Evolutionary conservation across 2,797 vertebrate genomes (phyloP).

Genomic region (Sebastes hubbsi): DNA sequence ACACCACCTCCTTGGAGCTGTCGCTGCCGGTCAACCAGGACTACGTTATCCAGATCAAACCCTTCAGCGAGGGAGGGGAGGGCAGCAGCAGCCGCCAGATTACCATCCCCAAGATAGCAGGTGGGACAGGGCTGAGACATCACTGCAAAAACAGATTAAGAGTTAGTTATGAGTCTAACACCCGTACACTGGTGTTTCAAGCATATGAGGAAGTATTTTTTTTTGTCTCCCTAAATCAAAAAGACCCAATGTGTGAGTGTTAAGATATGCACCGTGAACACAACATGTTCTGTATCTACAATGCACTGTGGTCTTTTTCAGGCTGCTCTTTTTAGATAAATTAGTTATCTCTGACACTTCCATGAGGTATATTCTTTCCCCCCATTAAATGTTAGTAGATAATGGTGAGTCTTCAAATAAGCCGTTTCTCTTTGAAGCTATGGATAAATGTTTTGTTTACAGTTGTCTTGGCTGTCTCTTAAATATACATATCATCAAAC

Average conservation of each 20-base stretch:
- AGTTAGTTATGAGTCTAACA: neutral
- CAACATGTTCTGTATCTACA: neutral
- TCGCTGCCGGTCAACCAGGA: constrained; percentile 92
- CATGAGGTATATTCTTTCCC: neutral
- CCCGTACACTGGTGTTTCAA: neutral
- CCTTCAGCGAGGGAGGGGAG: constrained; percentile 94
- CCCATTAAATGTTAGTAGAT: constrained; percentile 12
- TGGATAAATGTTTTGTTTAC: neutral
- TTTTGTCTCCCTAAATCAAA: neutral
- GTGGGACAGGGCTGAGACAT: constrained; percentile 47
- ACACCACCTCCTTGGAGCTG: constrained; percentile 93
- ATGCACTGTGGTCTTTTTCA: constrained; percentile 10
- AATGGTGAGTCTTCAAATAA: constrained; percentile 26
- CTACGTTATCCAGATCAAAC: constrained; percentile 94
- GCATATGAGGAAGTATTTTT: neutral
- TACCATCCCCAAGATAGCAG: constrained; percentile 90
- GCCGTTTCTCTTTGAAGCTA: constrained; percentile 16
- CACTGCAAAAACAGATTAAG: neutral
- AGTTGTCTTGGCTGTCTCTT: constrained; percentile 9
- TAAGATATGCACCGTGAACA: neutral
- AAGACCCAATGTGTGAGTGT: neutral
- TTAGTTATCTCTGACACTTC: neutral
- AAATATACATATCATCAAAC: constrained; percentile 27
- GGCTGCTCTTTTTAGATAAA: constrained; percentile 13
- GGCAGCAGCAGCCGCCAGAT: constrained; percentile 94